Evolutionary conservation across 2,113 vertebrate genomes (phyloP).

Genomic region (Campylorhamphus procurvoides): DNA sequence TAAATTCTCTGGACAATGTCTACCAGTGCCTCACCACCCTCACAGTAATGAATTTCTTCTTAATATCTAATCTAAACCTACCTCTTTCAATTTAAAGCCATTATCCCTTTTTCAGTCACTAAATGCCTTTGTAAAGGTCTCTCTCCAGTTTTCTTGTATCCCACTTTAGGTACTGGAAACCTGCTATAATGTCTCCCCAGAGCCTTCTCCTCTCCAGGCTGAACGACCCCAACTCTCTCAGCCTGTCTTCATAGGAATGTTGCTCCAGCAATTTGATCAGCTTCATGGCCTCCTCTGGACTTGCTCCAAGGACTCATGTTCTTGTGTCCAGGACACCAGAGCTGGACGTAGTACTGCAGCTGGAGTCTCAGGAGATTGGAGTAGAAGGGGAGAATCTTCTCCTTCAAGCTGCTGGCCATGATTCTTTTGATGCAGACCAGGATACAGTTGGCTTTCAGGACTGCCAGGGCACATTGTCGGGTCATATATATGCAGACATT

Average conservation of each 20-base stretch:
- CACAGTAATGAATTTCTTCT: neutral
- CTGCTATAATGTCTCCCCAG: accelerated
- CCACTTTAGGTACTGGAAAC: neutral
- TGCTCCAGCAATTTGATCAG: neutral
- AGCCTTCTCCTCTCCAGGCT: neutral
- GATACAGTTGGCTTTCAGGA: no score
- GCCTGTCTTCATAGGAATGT: neutral
- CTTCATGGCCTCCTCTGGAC: neutral
- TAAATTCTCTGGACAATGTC: neutral
- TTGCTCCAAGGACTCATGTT: accelerated
- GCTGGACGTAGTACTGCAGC: neutral
- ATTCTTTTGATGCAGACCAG: neutral
- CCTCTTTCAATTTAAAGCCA: neutral
- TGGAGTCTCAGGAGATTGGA: neutral
- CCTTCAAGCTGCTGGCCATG: neutral
- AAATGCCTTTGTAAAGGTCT: neutral
- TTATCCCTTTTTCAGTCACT: neutral
- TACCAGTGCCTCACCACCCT: no score
- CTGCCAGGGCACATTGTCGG: neutral
- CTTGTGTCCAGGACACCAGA: no score
- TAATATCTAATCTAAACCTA: neutral
- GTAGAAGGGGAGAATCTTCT: neutral
- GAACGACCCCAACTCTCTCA: neutral
- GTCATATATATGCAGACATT: neutral
- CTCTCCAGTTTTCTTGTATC: neutral